These are phyloP conservation scores for Nomada fucata DNA, from an alignment of 2,888 invertebrate species.

Conservation along the genomic window DNA sequence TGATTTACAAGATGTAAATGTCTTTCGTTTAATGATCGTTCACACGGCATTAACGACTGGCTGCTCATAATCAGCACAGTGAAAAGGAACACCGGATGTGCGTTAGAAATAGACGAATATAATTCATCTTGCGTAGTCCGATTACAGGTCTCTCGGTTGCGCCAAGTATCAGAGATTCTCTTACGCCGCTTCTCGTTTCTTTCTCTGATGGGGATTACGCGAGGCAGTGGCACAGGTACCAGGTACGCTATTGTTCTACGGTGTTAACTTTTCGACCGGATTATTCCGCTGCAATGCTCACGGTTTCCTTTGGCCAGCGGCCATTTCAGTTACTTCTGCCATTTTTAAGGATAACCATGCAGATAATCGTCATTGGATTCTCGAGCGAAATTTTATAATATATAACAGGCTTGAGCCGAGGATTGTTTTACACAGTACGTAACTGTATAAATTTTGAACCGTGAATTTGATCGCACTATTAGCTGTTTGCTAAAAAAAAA, in stretches of 20 bases:
- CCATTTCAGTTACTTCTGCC: conserved; percentile 32
- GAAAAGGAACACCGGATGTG: conserved; percentile 24
- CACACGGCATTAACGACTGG: conserved; percentile 20
- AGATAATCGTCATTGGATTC: background rate
- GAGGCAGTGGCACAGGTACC: conserved; percentile 29
- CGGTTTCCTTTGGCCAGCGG: conserved; percentile 41
- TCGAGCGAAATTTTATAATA: background rate
- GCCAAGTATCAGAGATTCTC: conserved; percentile 37
- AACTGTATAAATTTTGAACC: too few relatives aligned
- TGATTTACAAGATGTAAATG: background rate
- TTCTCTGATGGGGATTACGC: conserved; percentile 47
- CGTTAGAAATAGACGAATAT: conserved; percentile 8
- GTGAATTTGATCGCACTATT: too few relatives aligned
- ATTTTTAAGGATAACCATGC: conserved; percentile 2
- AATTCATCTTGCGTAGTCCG: conserved; percentile 27
- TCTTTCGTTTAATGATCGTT: conserved; percentile 10
- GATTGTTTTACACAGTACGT: too few relatives aligned
- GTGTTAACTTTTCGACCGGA: conserved; percentile 68
- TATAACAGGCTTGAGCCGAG: too few relatives aligned
- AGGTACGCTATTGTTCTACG: conserved; percentile 56
- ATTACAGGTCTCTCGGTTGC: conserved; percentile 15
- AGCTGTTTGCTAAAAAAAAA: too few relatives aligned
- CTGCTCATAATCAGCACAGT: conserved; percentile 36
- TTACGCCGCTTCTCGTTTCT: conserved; percentile 29
- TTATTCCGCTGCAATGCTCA: conserved; percentile 53